Evolutionary conservation across 2,888 invertebrate species (phyloP), one percentile per base, ranked within the genome.

Genomic region (Axea sp.): DNA sequence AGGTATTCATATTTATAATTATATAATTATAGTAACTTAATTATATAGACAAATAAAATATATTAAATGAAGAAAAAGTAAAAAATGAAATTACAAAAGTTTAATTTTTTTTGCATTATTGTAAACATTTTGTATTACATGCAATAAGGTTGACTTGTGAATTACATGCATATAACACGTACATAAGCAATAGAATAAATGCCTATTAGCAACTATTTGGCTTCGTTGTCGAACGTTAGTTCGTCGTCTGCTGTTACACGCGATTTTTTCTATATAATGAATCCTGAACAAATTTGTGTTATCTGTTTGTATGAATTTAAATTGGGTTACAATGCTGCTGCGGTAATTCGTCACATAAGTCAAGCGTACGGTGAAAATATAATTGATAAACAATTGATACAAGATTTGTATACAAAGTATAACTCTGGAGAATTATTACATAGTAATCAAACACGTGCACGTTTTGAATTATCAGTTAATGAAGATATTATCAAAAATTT

Each of bases 281-380:
- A 65, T 39, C 31, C 37, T 0, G 45, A 57, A 9, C 37, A 59
- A 37, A 51, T 65, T 37, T 59, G 64, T 1, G 14, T 37, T 17
- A 72, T 72, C 39, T 72, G 72, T 45, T 65, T 59, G 8, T 72
- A 65, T 9, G 72, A 72, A 35, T 72, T 72, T 5, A 72, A 72
- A 51, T 14, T 65, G 11, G 72, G 72, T 6, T 72, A 72, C 26
- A 72, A 64, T 11, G 35, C 43, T 2, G 51, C 64, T 1, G 72
- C 72, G 6, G 72, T 65, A n/a, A 59, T 19, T 22, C 72, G 72
- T n/a, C 72, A 72, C 28, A 9, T 72, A 11, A 72, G 0, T 19
- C 41, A 49, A 37, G 72, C 59, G 1, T 72, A 37, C 9, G 65
- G 65, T 17, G 59, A 47, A 17, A 26, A 45, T 28, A 15, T 11